Percentiles rank a stretch among this genome's conserved stretches.
Conservation (phyloP, 2,113 vertebrate species). For the Cairina moschata region DNA sequence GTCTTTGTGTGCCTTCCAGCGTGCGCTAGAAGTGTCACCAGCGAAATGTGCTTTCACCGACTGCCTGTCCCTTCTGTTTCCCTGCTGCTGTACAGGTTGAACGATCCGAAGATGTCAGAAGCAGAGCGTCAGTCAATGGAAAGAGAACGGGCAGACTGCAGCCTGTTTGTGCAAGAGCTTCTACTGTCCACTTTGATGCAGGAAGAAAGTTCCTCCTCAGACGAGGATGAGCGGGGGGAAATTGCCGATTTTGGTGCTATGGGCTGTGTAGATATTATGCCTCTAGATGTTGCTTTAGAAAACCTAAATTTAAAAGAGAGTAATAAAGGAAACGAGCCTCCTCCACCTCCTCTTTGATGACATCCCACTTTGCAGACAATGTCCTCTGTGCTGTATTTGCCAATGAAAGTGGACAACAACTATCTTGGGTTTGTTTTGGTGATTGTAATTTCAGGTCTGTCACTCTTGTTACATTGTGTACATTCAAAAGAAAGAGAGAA, state of each 20-base stretch:
- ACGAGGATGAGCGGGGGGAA: slow-evolving; percentile 96
- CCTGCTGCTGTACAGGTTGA: slow-evolving; percentile 83
- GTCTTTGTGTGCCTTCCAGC: neutral
- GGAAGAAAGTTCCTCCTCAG: slow-evolving; percentile 97
- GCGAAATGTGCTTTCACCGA: neutral
- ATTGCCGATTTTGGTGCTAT: slow-evolving; percentile 98
- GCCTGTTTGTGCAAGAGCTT: slow-evolving; percentile 98
- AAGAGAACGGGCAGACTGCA: slow-evolving; percentile 93
- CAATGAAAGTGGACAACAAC: slow-evolving; percentile 97
- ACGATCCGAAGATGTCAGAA: slow-evolving; percentile 97
- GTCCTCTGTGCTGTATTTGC: slow-evolving; percentile 99
- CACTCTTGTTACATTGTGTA: slow-evolving; percentile 99
- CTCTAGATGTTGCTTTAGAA: slow-evolving; percentile 99
- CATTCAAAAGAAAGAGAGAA: slow-evolving; percentile 95
- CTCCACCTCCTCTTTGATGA: slow-evolving; percentile 99
- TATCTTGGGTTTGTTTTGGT: slow-evolving; percentile 92
- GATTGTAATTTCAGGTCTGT: slow-evolving; percentile 99
- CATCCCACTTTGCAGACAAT: slow-evolving; percentile 94
- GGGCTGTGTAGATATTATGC: slow-evolving; percentile 99
- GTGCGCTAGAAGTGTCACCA: rapidly evolving
- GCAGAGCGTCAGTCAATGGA: slow-evolving; percentile 93
- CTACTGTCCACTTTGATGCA: slow-evolving; percentile 95
- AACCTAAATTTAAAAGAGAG: slow-evolving; percentile 97
- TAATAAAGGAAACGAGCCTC: slow-evolving; percentile 97
- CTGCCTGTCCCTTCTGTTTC: neutral